A percentile compares a stretch with the other conserved stretches of the same genome.
Evolutionary conservation across 1,140 invertebrate genomes (phyloP).

Genomic region (Drosophila athabasca): DNA sequence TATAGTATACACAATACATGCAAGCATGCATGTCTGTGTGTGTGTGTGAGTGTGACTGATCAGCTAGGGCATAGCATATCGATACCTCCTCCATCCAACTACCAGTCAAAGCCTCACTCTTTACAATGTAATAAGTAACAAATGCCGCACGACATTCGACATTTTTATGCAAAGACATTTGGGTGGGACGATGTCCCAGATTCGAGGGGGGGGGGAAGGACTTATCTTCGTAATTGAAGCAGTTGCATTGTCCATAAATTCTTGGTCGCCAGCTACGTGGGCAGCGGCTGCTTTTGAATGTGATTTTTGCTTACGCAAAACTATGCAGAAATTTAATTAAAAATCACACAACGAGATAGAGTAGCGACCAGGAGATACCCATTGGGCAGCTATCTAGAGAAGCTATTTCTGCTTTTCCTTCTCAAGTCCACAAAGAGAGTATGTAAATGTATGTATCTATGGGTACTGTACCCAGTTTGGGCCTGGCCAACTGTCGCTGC

Average conservation of each 20-base stretch:
- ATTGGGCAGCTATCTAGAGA: no score
- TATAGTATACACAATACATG: no score
- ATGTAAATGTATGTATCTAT: no score
- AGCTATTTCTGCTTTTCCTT: no score
- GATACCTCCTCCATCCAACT: conserved; percentile 35
- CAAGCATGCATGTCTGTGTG: background rate
- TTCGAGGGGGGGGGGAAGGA: conserved; percentile 5
- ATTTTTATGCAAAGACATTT: conserved; percentile 74
- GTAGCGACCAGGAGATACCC: background rate
- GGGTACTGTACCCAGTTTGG: background rate
- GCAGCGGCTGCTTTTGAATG: conserved; percentile 63
- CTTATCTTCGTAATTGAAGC: conserved; percentile 79
- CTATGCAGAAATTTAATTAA: conserved; percentile 70
- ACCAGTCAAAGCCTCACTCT: conserved; percentile 23
- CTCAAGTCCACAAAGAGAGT: no score
- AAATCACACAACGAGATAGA: conserved; percentile 10
- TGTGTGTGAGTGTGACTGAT: conserved; percentile 56
- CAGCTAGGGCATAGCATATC: conserved; percentile 62
- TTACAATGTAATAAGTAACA: conserved; percentile 78
- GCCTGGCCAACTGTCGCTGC: background rate
- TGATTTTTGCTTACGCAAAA: conserved; percentile 64
- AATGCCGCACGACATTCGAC: conserved; percentile 75
- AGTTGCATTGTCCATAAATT: conserved; percentile 80
- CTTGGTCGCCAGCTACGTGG: conserved; percentile 62
- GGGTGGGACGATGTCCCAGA: conserved; percentile 11